Evolutionary conservation across 2,797 vertebrate species (phyloP).

Genomic region (Sphaeramia orbicularis): DNA sequence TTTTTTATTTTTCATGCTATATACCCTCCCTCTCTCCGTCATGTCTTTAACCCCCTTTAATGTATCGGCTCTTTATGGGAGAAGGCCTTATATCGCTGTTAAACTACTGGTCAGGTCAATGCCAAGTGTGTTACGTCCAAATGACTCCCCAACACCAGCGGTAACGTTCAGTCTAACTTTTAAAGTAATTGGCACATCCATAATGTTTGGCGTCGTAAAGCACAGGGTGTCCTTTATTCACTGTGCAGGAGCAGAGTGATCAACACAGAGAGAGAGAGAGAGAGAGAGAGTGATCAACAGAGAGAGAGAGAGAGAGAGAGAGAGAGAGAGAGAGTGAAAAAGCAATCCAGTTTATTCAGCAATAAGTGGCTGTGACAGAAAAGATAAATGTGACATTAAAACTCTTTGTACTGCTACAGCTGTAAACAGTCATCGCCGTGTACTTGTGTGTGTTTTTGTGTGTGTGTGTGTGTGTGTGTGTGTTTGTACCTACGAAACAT

Average conservation of each 20-base stretch:
- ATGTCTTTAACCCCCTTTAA: conserved; percentile 10
- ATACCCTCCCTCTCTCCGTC: background rate
- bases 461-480: conserved; percentile 2
- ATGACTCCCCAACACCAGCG: conserved; percentile 11
- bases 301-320: too few species aligned
- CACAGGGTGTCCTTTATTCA: conserved; percentile 21
- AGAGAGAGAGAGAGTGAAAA: too few species aligned
- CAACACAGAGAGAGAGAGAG: conserved; percentile 1
- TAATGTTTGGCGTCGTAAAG: conserved; percentile 51
- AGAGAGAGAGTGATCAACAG: too few species aligned
- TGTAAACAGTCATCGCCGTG: conserved; percentile 22
- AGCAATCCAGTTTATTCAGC: conserved; percentile 51
- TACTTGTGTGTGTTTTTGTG: background rate
- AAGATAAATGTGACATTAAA: conserved; percentile 67
- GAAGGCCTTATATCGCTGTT: conserved; percentile 7
- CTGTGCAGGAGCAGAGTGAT: conserved; percentile 3
- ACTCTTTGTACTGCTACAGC: conserved; percentile 33
- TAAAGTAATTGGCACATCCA: conserved; percentile 33
- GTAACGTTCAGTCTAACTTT: conserved; percentile 28
- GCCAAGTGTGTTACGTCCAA: conserved; percentile 34
- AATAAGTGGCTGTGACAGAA: conserved; percentile 62
- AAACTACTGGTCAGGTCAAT: background rate
- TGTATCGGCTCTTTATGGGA: conserved; percentile 9
- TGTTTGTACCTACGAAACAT: background rate
- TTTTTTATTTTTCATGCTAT: background rate